These are phyloP conservation scores for Amitus sp. DNA, from an alignment of 2,888 invertebrate genomes.

Conservation along the genomic window DNA sequence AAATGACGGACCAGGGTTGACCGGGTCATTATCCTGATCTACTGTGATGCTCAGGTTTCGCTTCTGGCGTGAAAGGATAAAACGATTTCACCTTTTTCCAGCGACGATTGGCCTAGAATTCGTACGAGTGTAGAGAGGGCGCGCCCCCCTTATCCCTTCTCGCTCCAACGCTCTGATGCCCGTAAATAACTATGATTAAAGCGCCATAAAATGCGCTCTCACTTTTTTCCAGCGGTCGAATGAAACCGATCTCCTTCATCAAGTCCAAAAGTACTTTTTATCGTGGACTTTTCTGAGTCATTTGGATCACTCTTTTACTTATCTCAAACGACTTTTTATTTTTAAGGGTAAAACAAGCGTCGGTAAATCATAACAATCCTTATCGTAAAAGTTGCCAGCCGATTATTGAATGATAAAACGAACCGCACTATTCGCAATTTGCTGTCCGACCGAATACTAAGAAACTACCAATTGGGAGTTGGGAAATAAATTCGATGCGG, in stretches of 20 bases:
- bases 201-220: conserved; percentile 19
- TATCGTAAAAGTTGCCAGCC: too few relatives aligned
- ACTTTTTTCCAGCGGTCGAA: neutral
- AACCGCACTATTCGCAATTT: neutral
- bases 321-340: too few relatives aligned
- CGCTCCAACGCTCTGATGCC: conserved; percentile 11
- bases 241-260: conserved; percentile 2
- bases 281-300: neutral
- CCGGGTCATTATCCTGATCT: conserved; percentile 19
- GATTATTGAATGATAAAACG: neutral
- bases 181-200: conserved; percentile 28
- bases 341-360: too few relatives aligned
- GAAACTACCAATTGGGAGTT: neutral
- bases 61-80: conserved; percentile 25
- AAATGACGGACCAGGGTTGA: conserved; percentile 4
- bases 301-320: too few relatives aligned
- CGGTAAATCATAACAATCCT: too few relatives aligned
- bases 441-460: neutral
- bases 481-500: neutral
- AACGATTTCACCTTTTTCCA: conserved; percentile 24
- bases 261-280: neutral
- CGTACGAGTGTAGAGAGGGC: conserved; percentile 20
- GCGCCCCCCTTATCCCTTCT: conserved; percentile 6
- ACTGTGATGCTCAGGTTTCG: conserved; percentile 14
- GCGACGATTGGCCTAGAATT: conserved; percentile 29